These are phyloP conservation scores for Molossus alvarezi DNA, from an alignment of 2,797 vertebrate species.

Conservation along the genomic window DNA sequence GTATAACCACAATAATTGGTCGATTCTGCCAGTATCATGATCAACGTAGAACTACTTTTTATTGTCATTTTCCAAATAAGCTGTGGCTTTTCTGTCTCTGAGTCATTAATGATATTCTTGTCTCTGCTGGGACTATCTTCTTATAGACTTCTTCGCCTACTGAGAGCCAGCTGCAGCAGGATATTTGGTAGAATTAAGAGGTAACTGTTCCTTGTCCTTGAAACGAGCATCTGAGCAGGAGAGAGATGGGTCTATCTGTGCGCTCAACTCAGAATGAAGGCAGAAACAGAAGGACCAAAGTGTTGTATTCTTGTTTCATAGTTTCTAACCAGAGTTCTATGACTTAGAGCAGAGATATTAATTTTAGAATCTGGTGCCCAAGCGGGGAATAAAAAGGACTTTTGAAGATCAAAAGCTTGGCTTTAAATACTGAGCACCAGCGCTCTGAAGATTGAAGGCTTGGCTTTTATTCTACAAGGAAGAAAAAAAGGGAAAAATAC, in stretches of 20 bases:
- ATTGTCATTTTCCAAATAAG: constrained; percentile 8
- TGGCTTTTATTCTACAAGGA: constrained; percentile 11
- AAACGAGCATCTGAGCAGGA: background rate
- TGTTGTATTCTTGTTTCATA: background rate
- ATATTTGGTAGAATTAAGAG: background rate
- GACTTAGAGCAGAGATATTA: constrained; percentile 22
- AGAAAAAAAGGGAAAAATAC: constrained; percentile 27
- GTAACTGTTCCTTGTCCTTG: background rate
- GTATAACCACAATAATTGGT: background rate
- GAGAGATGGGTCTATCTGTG: background rate
- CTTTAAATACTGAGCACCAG: constrained; percentile 26
- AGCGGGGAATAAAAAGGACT: background rate
- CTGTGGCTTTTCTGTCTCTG: background rate
- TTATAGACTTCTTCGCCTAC: background rate
- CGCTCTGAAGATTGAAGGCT: constrained; percentile 43
- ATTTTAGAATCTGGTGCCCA: constrained; percentile 9
- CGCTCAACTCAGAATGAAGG: background rate
- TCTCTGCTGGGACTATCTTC: background rate
- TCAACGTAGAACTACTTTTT: background rate
- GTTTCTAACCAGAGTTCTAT: constrained; percentile 34
- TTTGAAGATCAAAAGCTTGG: constrained; percentile 67
- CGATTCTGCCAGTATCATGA: background rate
- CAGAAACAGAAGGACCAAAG: background rate
- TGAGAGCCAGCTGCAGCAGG: background rate
- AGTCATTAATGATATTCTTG: constrained; percentile 8